These are phyloP conservation scores for Ascaphus truei DNA, from an alignment of 2,113 vertebrate species.

Conservation along the genomic window DNA sequence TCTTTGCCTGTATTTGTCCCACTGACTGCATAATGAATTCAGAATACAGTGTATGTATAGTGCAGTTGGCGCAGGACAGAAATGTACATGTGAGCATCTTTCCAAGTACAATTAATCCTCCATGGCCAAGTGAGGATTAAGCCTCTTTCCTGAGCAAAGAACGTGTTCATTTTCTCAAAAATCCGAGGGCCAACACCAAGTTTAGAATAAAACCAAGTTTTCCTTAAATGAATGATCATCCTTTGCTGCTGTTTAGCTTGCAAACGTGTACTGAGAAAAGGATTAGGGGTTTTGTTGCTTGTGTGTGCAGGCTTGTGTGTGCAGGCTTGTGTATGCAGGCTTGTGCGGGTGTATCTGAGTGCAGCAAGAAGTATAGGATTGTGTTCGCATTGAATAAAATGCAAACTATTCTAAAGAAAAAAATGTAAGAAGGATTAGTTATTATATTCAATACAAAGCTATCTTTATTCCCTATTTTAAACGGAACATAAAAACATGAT, in stretches of 20 bases:
- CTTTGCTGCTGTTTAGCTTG: slow-evolving; percentile 41
- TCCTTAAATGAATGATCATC: slow-evolving; percentile 35
- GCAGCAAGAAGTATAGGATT: background rate
- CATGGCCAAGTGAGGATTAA: slow-evolving; percentile 62
- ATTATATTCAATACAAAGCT: too few relatives aligned
- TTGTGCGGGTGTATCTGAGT: too few relatives aligned
- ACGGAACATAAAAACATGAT: too few relatives aligned
- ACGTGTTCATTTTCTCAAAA: slow-evolving; percentile 55
- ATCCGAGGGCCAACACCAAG: slow-evolving; percentile 43
- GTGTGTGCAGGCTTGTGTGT: too few relatives aligned
- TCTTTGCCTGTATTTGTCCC: too few relatives aligned
- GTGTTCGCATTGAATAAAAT: slow-evolving; percentile 35
- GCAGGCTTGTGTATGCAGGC: too few relatives aligned
- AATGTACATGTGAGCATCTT: slow-evolving; percentile 62
- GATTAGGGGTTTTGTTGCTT: slow-evolving; percentile 1
- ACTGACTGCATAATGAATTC: too few relatives aligned
- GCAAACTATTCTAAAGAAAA: too few relatives aligned
- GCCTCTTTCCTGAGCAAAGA: slow-evolving; percentile 49
- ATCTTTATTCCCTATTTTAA: too few relatives aligned
- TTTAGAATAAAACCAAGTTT: slow-evolving; percentile 44
- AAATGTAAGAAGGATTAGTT: too few relatives aligned
- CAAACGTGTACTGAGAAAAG: slow-evolving; percentile 27
- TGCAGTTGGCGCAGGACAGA: slow-evolving; percentile 51
- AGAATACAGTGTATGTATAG: slow-evolving; percentile 43
- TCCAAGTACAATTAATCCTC: slow-evolving; percentile 64